Evolutionary conservation across 2,113 vertebrate genomes (phyloP).

Genomic region (Cebus imitator): DNA sequence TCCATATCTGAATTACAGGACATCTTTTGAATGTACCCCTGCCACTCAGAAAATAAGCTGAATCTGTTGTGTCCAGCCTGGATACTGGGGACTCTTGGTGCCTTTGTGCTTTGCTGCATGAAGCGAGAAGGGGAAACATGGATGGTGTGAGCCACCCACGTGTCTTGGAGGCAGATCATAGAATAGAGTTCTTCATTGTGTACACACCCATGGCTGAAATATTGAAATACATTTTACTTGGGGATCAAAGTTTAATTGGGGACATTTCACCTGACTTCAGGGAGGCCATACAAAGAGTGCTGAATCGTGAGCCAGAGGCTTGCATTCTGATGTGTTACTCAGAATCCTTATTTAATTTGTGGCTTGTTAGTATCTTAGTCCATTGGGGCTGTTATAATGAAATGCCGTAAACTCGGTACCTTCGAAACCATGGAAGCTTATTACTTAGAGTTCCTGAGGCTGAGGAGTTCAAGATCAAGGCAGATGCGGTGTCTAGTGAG

Average conservation of each 20-base stretch:
- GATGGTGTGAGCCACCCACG: not conserved
- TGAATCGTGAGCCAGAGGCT: not conserved
- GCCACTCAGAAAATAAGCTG: not conserved
- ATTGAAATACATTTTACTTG: not conserved
- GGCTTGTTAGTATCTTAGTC: not conserved
- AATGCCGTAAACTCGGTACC: not conserved
- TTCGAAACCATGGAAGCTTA: not conserved
- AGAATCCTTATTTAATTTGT: slow-evolving; percentile 24
- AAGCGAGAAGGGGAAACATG: not conserved
- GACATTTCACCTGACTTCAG: not conserved
- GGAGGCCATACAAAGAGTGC: not conserved
- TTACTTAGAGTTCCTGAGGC: not conserved
- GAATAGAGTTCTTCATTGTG: not conserved
- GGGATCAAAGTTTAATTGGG: not conserved
- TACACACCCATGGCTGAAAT: not conserved
- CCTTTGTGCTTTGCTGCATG: not conserved
- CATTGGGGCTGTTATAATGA: not conserved
- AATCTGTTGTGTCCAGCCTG: not conserved
- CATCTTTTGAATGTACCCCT: not conserved
- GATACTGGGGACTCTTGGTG: not conserved
- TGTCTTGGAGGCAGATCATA: not conserved
- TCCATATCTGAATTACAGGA: not conserved
- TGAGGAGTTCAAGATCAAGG: not conserved
- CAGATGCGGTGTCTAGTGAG: not conserved
- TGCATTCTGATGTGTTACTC: not conserved